Base-by-base conservation (phyloP, 2,113 vertebrate species). In the Alaudala cheleensis region DNA sequence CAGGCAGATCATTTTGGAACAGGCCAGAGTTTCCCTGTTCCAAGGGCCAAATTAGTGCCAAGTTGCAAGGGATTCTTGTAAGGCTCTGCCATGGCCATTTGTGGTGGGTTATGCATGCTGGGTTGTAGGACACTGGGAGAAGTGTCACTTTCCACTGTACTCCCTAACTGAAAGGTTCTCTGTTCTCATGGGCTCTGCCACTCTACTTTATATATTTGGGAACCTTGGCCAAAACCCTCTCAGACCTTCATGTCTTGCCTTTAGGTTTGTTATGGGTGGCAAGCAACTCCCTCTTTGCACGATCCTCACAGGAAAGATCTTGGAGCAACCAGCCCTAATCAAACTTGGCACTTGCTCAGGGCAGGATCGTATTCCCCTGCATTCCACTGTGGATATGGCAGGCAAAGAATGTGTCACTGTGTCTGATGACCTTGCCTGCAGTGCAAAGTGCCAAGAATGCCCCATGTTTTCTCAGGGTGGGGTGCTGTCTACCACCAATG, bases 381-480 rank as follows among this genome's bases (percentile, higher is more conserved):
- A 97, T 96, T 76, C 92, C 94, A 45, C 74, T 15, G 23, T 74
- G 69, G 92, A 86, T 57, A 58, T 91, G 94, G 91, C 80, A 94
- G 96, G 90, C 88, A 77, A 94, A 81, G 95, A 95, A 97, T 98
- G 93, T 56, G 7, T 97, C 88, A 50, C 91, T 60, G 1, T 60
- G 77, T 92, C 93, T 93, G 94, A 90, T 97, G 97, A 97, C 97
- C 96, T 97, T 97, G 97, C 91, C 92, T 97, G 88, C 77, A 54
- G 80, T 93, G 87, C 26, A 0, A 23, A 47, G 79, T 88, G 98
- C 98, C 98, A 98, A 92, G 97, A 98, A 98, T 90, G 91, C 71
- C 97, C 97, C 97, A 87, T 96, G 96, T 95, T 97, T 98, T 97
- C 92, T 96, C 28, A 81, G 98, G 97, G 97, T 96, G 98, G 57